Conservation (phyloP, 2,113 vertebrate genomes). For the Bothrops jararaca region DNA sequence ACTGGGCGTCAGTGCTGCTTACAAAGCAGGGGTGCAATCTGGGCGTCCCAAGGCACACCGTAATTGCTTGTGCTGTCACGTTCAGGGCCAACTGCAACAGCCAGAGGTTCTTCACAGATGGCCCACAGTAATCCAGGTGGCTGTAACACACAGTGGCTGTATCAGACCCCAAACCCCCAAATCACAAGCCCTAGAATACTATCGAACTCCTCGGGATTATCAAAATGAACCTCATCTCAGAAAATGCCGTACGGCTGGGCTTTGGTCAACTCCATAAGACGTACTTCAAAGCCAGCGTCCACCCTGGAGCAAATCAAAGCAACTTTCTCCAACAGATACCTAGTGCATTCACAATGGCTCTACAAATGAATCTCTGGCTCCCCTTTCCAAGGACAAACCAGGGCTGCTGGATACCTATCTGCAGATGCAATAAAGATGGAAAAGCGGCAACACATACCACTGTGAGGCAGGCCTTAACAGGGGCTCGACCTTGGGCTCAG, state of each 20-base stretch:
- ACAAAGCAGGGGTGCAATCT: background rate
- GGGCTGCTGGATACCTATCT: background rate
- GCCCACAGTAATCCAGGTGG: background rate
- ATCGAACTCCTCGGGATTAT: background rate
- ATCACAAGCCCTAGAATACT: background rate
- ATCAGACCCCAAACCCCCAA: background rate
- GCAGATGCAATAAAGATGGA: background rate
- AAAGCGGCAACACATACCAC: background rate
- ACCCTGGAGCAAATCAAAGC: background rate
- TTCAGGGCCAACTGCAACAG: background rate
- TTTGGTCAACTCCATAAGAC: background rate
- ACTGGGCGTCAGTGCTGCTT: background rate
- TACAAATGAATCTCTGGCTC: background rate
- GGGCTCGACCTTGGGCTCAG: background rate
- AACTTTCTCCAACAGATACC: background rate
- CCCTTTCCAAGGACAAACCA: background rate
- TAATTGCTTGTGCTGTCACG: background rate
- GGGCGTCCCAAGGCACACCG: background rate
- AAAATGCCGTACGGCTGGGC: background rate
- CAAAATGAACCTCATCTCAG: background rate
- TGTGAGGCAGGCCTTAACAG: background rate
- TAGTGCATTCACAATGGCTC: background rate
- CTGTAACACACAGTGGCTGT: background rate
- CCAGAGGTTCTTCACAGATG: background rate
- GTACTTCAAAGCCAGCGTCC: background rate